phyloP scores from a whole-genome alignment of 1,140 invertebrate genomes.

The Odontomachus brunneus region DNA sequence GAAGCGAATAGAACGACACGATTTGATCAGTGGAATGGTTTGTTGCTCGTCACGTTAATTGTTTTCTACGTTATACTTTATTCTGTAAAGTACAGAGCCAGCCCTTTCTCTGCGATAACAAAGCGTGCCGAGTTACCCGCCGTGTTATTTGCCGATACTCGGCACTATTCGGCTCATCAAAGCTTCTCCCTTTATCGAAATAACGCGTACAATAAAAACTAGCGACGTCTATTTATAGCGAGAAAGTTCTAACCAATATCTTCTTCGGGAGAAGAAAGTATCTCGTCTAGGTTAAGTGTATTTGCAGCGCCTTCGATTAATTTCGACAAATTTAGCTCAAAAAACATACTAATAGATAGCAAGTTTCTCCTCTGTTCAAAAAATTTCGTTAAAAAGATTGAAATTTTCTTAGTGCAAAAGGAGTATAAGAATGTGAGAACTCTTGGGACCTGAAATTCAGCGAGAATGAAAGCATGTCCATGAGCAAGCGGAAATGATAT shows the following conservation, averaged over 20 bases:
- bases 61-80: conserved; percentile 8
- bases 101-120: not conserved
- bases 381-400: too few relatives aligned
- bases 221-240: not conserved
- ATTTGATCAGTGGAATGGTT: conserved; percentile 17
- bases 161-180: not conserved
- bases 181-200: conserved; percentile 21
- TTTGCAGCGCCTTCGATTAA: conserved; percentile 8
- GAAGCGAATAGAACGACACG: not conserved
- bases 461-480: too few relatives aligned
- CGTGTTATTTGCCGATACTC: conserved; percentile 29
- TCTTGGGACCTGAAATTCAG: too few relatives aligned
- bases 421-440: too few relatives aligned
- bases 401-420: too few relatives aligned
- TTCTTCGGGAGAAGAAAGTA: conserved; percentile 15
- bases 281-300: not conserved
- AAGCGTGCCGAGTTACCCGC: conserved; percentile 19
- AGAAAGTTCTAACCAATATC: not conserved
- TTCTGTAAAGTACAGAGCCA: not conserved
- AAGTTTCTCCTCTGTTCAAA: too few relatives aligned
- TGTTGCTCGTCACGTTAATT: conserved; percentile 29
- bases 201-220: conserved; percentile 36
- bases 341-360: not conserved
- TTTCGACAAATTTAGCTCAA: not conserved
- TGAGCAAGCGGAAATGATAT: too few relatives aligned